Evolutionary conservation across 2,113 vertebrate genomes (phyloP).

Genomic region (Castor canadensis): DNA sequence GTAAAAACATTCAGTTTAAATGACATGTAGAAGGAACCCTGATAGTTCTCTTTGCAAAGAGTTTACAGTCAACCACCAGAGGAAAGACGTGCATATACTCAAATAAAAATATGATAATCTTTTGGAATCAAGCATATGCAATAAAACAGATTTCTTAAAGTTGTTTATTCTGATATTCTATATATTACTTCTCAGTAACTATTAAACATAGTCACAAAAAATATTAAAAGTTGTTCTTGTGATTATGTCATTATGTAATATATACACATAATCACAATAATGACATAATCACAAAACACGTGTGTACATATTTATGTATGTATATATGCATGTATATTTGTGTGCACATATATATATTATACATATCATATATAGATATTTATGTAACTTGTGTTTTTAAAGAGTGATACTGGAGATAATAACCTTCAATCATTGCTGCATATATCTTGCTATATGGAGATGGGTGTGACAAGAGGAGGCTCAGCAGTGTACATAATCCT

Average conservation of each 20-base stretch:
- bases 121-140: neutral
- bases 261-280: neutral
- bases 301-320: too few relatives aligned
- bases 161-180: neutral
- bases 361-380: neutral
- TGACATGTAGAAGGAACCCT: neutral
- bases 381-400: neutral
- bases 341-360: too few relatives aligned
- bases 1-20: neutral
- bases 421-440: neutral
- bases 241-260: neutral
- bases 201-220: neutral
- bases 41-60: accelerated
- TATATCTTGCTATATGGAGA: accelerated
- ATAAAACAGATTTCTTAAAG: neutral
- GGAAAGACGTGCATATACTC: neutral
- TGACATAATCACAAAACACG: neutral
- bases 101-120: neutral
- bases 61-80: neutral
- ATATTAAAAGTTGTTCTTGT: neutral
- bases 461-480: accelerated
- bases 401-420: neutral
- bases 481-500: neutral
- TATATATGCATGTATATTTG: too few relatives aligned
- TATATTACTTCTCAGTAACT: neutral